Base-by-base conservation (phyloP, 1,140 invertebrate species). In the Brachionus paranguensis region DNA sequence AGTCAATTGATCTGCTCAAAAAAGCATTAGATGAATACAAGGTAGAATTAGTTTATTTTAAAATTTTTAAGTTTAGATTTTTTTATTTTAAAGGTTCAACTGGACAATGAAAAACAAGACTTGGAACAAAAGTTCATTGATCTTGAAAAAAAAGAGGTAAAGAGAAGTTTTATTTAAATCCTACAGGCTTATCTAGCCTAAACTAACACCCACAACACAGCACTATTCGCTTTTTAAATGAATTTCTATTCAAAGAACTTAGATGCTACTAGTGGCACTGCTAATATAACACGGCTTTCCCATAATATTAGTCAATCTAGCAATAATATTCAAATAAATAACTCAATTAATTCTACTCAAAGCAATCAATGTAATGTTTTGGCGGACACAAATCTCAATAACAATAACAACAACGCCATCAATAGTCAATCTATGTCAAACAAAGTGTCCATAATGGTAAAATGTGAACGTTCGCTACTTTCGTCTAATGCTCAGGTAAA, bases 81-180 rank as follows among this genome's bases (percentile, higher is more conserved):
- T 20, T 43, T 10, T n/a, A 4, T 37, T 41, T n/a, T 1, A n/a
- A 72, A 72, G 68, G 33, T 72, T 50, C 76, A 79, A 20, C 76
- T 79, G 14, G 55, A 79, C 17, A 29, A 24, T 17, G 50, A 79
- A 12, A 79, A 79, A 20, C 47, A 60, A 60, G 76, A 79, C 11
- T 79, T 79, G 45, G 76, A 79, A 41, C 29, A 79, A 64, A 79
- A 53, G 45, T 79, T 7, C 20, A n/a, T 10, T 24, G 76, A 79
- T 37, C 17, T 79, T 41, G 76, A 79, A 79, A 79, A 64, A 29
- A 79, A 79, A 64, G 50, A 79, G 76, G 68, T 72, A 72, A 72
- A 14, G 6, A 43, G 14, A 20, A n/a, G 17, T 72, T 72, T 72
- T 43, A 43, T 72, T 72, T 41, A 41, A 41, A 60, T 60, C 20